Evolutionary conservation across 2,113 vertebrate species (phyloP).

Genomic region (Dromas ardeola): DNA sequence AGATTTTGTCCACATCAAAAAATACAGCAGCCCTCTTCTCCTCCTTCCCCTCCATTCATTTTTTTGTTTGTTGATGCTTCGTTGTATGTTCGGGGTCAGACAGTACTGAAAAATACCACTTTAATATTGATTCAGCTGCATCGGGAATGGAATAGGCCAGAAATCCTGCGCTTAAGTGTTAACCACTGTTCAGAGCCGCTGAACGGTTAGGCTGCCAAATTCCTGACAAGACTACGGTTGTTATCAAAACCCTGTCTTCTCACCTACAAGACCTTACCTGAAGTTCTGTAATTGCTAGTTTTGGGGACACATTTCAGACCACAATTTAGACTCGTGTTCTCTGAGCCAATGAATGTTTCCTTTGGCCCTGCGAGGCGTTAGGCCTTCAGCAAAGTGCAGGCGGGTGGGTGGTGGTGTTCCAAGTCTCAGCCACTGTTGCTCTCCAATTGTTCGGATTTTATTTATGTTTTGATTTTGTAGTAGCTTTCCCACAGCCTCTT

Average conservation of each 20-base stretch:
- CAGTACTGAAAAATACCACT: background rate
- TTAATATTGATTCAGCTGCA: background rate
- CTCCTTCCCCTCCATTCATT: background rate
- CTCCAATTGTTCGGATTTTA: slow-evolving; percentile 35
- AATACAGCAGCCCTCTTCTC: background rate
- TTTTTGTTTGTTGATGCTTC: background rate
- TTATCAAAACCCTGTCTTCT: slow-evolving; percentile 7
- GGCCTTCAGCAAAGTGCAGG: slow-evolving; percentile 26
- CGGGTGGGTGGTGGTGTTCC: slow-evolving; percentile 1
- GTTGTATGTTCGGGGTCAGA: background rate
- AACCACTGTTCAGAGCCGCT: background rate
- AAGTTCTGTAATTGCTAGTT: slow-evolving; percentile 19
- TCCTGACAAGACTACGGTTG: background rate
- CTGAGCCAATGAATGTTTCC: background rate
- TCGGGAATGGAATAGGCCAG: background rate
- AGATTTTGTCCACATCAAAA: background rate
- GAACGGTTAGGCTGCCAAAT: background rate
- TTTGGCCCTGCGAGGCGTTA: background rate
- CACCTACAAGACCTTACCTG: background rate
- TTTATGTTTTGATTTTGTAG: slow-evolving; percentile 39
- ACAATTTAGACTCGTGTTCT: background rate
- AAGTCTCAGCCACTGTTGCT: slow-evolving; percentile 12
- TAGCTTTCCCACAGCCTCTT: background rate
- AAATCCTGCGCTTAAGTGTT: background rate
- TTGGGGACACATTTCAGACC: background rate